Base-by-base conservation (phyloP, 35 echinoderm and acorn worm genomes). In the Heliocidaris tuberculata region DNA sequence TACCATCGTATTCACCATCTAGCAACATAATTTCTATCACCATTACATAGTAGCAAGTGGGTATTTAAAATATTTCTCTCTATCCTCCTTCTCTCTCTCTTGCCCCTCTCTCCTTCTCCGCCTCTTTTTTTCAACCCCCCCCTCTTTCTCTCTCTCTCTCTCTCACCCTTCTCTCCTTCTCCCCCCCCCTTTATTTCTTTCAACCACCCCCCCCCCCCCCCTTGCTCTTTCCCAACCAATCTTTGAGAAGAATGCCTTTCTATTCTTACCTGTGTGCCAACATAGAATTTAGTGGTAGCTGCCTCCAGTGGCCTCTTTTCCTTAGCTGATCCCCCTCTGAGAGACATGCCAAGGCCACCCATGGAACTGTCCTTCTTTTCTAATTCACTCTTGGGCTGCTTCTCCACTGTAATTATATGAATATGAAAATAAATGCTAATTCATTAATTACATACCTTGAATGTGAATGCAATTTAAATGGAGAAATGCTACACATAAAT, bases 231-330 rank as follows among this genome's bases (percentile, higher is more conserved):
- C 78, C 30, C 19, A 19, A 85, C 78, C 1, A 30, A 21, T 42
- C 88, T 90, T 15, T 35, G 6, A 19, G 30, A n/a, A n/a, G n/a
- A 31, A 27, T 78, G 8, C 65, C 27, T 27, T 78, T 31, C 15
- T 93, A 50, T 42, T 16, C 94, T 86, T 92, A 99, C 98, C 98
- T 97, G 97, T 86, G 98, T 99, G 17, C 98, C 98, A 29, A 99
- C 96, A 94, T 94, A 99, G 94, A 97, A 99, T 90, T 97, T 99
- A 13, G 95, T 96, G 2, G 97, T 96, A 32, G 94, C 98, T 48
- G 95, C 97, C 32, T 99, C 98, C 86, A 99, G 65, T 17, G 95
- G 97, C 50, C 94, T 96, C 95, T 99, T 99, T 10, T 99, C 98
- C 86, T 99, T 99, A 27, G 97, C 98, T 54, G 98, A 99, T 12